These are phyloP conservation scores for Agrilus cyanescens DNA, from an alignment of 2,888 invertebrate genomes.

Conservation along the genomic window DNA sequence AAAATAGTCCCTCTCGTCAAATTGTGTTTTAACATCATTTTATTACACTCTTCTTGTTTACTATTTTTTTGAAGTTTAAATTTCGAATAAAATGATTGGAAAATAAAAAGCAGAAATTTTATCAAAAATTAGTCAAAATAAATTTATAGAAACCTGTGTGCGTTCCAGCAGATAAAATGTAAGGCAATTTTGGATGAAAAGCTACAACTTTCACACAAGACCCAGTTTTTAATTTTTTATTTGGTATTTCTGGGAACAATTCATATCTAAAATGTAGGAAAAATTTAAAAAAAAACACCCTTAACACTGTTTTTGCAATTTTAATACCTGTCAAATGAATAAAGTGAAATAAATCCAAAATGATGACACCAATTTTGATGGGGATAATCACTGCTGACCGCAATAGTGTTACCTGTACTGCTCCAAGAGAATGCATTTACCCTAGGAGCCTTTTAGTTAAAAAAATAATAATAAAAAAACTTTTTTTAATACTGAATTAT, in stretches of 20 bases:
- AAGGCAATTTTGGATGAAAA: constrained; percentile 39
- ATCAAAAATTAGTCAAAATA: background rate
- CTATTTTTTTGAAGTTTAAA: too few relatives aligned
- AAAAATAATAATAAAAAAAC: constrained; percentile 6
- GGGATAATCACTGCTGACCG: constrained; percentile 26
- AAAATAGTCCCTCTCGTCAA: too few relatives aligned
- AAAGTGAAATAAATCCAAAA: constrained; percentile 26
- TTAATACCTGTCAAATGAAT: constrained; percentile 25
- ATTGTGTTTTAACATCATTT: background rate
- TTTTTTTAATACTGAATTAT: constrained; percentile 2
- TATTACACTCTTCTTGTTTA: background rate
- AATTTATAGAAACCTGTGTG: constrained; percentile 24
- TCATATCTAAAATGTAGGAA: constrained; percentile 22
- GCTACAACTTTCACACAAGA: constrained; percentile 36
- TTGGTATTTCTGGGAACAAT: constrained; percentile 24
- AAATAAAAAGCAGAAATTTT: too few relatives aligned
- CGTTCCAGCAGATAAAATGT: constrained; percentile 38
- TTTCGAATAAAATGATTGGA: too few relatives aligned
- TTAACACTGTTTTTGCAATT: background rate
- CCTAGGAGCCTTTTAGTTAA: constrained; percentile 14
- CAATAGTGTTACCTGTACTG: constrained; percentile 31
- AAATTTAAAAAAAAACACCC: background rate
- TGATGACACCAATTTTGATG: constrained; percentile 36
- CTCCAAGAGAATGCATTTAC: constrained; percentile 32
- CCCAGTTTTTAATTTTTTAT: constrained; percentile 26